Conservation (phyloP, 2,797 vertebrate species). For the Danionella dracula region DNA sequence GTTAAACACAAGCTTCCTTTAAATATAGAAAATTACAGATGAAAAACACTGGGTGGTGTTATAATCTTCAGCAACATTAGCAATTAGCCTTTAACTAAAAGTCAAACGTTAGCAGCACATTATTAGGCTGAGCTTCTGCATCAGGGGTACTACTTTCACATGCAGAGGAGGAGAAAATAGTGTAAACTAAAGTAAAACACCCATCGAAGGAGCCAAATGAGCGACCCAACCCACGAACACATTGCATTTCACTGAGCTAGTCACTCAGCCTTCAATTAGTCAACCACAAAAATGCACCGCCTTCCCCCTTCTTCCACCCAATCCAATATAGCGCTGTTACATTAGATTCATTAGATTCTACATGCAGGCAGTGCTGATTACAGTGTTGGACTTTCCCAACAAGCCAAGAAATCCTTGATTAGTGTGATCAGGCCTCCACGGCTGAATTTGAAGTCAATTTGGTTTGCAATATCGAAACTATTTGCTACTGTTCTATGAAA, state of each 20-base stretch:
- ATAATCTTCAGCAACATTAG: not conserved
- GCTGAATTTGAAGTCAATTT: no score
- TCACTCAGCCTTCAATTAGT: slow-evolving; percentile 66
- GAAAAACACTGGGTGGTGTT: not conserved
- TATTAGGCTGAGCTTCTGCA: not conserved
- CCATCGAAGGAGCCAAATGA: slow-evolving; percentile 26
- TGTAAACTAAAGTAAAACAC: slow-evolving; percentile 32
- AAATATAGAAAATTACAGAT: not conserved
- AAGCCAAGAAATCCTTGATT: no score
- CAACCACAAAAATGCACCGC: slow-evolving; percentile 67
- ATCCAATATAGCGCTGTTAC: not conserved
- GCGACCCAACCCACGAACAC: slow-evolving; percentile 42
- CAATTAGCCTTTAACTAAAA: not conserved
- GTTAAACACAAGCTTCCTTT: not conserved
- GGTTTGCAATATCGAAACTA: no score
- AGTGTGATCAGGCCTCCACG: no score
- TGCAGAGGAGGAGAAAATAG: slow-evolving; percentile 1
- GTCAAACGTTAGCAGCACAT: not conserved
- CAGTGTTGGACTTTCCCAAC: slow-evolving; percentile 11
- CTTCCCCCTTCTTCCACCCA: slow-evolving; percentile 44
- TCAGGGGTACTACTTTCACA: not conserved
- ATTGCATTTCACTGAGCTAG: slow-evolving; percentile 51
- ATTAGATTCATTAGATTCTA: not conserved
- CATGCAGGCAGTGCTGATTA: not conserved
- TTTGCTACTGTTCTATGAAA: not conserved